phyloP scores from a whole-genome alignment of 2,888 invertebrate species.

The Plebejus melissa region DNA sequence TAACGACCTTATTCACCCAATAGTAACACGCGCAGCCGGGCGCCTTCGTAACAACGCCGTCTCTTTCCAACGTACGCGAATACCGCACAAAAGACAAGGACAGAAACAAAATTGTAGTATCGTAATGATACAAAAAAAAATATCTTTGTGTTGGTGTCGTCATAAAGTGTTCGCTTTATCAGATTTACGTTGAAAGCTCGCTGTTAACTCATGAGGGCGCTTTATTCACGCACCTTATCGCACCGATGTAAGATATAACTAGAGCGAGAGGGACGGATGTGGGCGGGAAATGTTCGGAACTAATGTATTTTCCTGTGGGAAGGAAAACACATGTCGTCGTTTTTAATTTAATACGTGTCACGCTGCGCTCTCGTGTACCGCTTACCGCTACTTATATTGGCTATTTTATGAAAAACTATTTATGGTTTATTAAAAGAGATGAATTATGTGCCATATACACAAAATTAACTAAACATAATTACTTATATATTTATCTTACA shows the following conservation, averaged over 20 bases:
- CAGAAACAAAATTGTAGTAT: conserved; percentile 39
- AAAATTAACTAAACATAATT: neutral
- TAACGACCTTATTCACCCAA: conserved; percentile 68
- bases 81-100: conserved; percentile 43
- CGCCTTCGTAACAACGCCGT: conserved; percentile 41
- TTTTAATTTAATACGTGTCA: conserved; percentile 78
- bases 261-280: conserved; percentile 50
- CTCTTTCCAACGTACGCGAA: conserved; percentile 46
- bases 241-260: conserved; percentile 28
- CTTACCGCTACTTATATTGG: conserved; percentile 37
- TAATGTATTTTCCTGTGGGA: conserved; percentile 79
- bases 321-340: conserved; percentile 78
- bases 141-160: conserved; percentile 71
- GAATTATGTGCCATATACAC: neutral
- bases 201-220: conserved; percentile 71
- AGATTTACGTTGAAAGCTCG: conserved; percentile 78
- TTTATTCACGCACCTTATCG: conserved; percentile 52
- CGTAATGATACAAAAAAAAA: conserved; percentile 60
- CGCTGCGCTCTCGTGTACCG: conserved; percentile 66
- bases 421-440: conserved; percentile 20
- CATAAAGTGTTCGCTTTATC: conserved; percentile 75
- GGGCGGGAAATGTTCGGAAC: conserved; percentile 67
- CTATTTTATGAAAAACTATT: conserved; percentile 26
- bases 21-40: conserved; percentile 46
- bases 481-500: neutral